A percentile compares a stretch with the other conserved stretches of the same genome.
Conservation (phyloP, 1,140 invertebrate genomes). For the Zaprionus capensis region DNA sequence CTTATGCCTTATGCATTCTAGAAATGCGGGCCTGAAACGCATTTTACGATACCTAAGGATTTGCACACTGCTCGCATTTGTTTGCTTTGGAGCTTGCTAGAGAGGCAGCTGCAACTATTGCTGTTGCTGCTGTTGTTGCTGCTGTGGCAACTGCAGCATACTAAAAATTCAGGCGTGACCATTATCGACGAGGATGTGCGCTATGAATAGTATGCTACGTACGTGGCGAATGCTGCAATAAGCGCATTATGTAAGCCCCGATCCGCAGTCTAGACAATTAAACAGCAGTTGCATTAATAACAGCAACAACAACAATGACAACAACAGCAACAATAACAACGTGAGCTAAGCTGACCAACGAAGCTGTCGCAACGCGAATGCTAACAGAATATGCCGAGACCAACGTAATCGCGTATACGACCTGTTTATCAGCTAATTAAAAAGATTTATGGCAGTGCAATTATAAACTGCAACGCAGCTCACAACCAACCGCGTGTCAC, state of each 20-base stretch:
- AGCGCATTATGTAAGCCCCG: constrained; percentile 27
- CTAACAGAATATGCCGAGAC: constrained; percentile 33
- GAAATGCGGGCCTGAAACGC: neutral
- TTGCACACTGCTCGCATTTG: neutral
- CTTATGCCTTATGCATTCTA: neutral
- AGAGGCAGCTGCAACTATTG: neutral
- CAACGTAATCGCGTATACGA: constrained; percentile 50
- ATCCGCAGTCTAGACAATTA: constrained; percentile 31
- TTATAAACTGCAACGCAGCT: constrained; percentile 34
- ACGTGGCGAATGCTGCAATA: constrained; percentile 15
- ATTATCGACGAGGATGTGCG: constrained; percentile 16
- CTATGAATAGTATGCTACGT: constrained; percentile 24
- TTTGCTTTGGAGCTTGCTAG: neutral
- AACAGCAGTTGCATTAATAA: neutral
- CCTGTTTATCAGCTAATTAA: constrained; percentile 71
- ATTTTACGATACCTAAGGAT: neutral
- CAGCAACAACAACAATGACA: neutral
- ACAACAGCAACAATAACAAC: too few species aligned
- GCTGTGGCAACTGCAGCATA: constrained; percentile 6
- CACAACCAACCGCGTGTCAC: constrained; percentile 12
- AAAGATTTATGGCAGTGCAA: constrained; percentile 61
- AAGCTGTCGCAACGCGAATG: neutral
- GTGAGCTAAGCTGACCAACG: neutral
- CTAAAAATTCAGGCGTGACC: constrained; percentile 6
- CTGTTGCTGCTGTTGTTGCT: constrained; percentile 2